Evolutionary conservation across 2,797 vertebrate genomes (phyloP), one percentile per base, ranked within the genome.

Genomic region (Varecia variegata): DNA sequence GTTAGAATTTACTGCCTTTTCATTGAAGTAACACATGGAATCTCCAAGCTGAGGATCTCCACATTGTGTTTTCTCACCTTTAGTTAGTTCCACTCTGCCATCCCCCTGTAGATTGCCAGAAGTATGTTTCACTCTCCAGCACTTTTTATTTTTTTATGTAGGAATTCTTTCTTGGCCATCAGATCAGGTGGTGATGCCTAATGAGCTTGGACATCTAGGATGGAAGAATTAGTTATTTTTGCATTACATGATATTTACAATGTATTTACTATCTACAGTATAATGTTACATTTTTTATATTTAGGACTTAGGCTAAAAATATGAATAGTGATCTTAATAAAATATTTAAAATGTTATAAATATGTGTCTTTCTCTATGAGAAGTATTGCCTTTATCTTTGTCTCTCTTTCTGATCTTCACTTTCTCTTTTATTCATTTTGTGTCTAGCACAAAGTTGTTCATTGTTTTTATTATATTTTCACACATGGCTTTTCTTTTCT

Each of bases 371-470:
- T 58, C 93, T 56, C 6, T 27, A 12, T 62, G 43, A 76, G 35
- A 70, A 88, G 4, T 20, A 40, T 95, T 96, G 12, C 77, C 25
- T 87, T 93, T 12, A 82, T 96, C 38, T 82, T 89, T 27, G 21
- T 90, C 32, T 94, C 38, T 14, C 12, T 87, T 30, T 58, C 67
- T 45, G 58, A 43, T 84, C 56, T 92, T n/a, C 7, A 27, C 18
- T 83, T 56, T 94, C 40, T 52, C 5, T 94, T 54, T 87, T 94
- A 82, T 45, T 74, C 93, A 88, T 90, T 94, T 79, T 45, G 15
- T 62, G 45, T 60, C 86, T 88, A 92, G 10, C 23, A n/a, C 45
- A 67, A 73, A 95, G 25, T 20, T 60, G 7, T 18, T 76, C 52
- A 40, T 43, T 79, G 18, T 67, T 93, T 81, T 67, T 54, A 11